Evolutionary conservation across 2,888 invertebrate genomes (phyloP).

Genomic region (Priocnemis perturbator): DNA sequence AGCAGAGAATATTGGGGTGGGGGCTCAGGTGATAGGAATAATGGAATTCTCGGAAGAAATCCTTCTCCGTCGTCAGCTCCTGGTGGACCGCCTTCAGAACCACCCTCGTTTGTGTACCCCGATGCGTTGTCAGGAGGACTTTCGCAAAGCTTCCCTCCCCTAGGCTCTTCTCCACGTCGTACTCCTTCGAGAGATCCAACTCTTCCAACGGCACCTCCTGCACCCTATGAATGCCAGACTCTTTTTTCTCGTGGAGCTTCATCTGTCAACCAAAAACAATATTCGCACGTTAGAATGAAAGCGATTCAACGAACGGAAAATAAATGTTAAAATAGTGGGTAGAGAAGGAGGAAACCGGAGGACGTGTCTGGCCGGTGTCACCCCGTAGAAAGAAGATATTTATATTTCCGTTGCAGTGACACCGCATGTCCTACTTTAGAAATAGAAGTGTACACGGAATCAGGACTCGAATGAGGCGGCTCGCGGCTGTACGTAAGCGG

Average conservation of each 20-base stretch:
- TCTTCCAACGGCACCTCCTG: slow-evolving; percentile 77
- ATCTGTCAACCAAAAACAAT: slow-evolving; percentile 58
- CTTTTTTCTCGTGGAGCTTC: slow-evolving; percentile 73
- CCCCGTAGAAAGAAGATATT: slow-evolving; percentile 9
- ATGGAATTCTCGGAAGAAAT: slow-evolving; percentile 86
- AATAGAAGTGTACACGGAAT: slow-evolving; percentile 4
- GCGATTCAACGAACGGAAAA: too few relatives aligned
- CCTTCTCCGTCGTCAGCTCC: slow-evolving; percentile 78
- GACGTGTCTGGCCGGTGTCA: too few relatives aligned
- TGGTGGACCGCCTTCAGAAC: slow-evolving; percentile 83
- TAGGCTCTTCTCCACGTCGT: slow-evolving; percentile 80
- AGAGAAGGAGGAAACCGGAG: too few relatives aligned
- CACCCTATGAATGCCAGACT: slow-evolving; percentile 76
- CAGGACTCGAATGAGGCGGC: not conserved
- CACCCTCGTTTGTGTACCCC: slow-evolving; percentile 79
- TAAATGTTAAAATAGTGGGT: too few relatives aligned
- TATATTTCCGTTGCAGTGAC: slow-evolving; percentile 11
- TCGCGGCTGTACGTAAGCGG: not conserved
- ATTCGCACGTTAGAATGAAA: too few relatives aligned
- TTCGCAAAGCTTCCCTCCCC: slow-evolving; percentile 84
- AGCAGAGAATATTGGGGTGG: slow-evolving; percentile 85
- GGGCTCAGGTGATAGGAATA: slow-evolving; percentile 87
- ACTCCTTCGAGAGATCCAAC: slow-evolving; percentile 78
- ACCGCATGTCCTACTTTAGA: slow-evolving; percentile 17
- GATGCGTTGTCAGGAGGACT: slow-evolving; percentile 80